Base-by-base conservation (phyloP, 2,888 invertebrate species). In the Megalurothrips usitatus region DNA sequence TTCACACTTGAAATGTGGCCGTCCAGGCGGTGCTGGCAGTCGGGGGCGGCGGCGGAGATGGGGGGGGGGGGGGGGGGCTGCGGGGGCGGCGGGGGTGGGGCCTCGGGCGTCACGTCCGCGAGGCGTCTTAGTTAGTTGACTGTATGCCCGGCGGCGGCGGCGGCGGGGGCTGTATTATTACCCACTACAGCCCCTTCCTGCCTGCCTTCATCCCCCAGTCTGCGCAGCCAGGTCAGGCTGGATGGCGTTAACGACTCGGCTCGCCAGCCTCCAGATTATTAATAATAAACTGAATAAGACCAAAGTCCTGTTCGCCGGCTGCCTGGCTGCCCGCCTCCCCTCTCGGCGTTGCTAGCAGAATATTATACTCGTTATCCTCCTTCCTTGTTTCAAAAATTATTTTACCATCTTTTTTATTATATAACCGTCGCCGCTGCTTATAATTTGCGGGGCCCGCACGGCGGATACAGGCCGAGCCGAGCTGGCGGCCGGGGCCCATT, bases 61-160 rank as follows among this genome's bases (percentile, higher is more conserved):
- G 68, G 23, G 68, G n/a, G 68, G 68, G 68, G 68, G 6, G 68
- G 68, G 11, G 26, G 68, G 68, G 58, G 58, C 58, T 17, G 58
- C n/a, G n/a, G n/a, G n/a, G n/a, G n/a, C n/a, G 58, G 14, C 58
- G 58, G 58, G 58, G 34, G 58, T n/a, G n/a, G n/a, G n/a, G n/a
- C n/a, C n/a, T n/a, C 17, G 0, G 58, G 58, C 58, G 58, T 58
- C 58, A n/a, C 34, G 34, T 43, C 34, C 34, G 34, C 34, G 34
- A 43, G 34, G 34, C 34, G 34, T 43, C 34, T 68, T 48, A n/a
- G 47, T 80, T 48, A 78, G 52, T 47, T 80, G 28, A 19, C 78
- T 28, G 78, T 34, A 75, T 19, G n/a, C 34, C 58, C 17, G 17
- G 26, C 28, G 83, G 81, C 80, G 81, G 81, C 78, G 83, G 58